Base-by-base conservation (phyloP, 2,888 invertebrate genomes). In the Andrena praecox region DNA sequence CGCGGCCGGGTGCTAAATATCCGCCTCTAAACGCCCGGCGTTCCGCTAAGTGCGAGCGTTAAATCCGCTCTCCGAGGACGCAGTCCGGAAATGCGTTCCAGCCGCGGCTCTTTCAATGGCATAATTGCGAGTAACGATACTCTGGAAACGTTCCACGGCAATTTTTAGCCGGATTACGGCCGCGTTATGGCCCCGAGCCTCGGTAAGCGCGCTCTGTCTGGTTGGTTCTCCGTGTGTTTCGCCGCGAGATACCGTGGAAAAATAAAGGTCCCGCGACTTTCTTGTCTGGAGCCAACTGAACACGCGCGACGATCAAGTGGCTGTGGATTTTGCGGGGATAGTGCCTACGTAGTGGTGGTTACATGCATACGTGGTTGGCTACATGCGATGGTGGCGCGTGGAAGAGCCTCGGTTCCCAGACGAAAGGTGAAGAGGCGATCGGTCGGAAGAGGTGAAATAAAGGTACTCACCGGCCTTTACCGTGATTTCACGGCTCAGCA, bases 401-500 rank as follows among this genome's bases (percentile, higher is more conserved):
- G n/a, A 7, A n/a, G 31, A 56, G 29, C 42, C 20, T n/a, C 5
- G 12, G 29, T 2, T 33, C 63, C 62, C 42, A 35, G 33, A n/a
- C 16, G 52, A 42, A 24, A 8, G 50, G 20, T 29, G 12, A 33
- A 60, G 66, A 63, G 63, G 62, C 70, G 77, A 87, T 87, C 85
- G 87, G 77, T 67, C 56, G 81, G 82, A 84, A 85, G 76, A 42
- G 70, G 63, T 52, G 80, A 80, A 84, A 82, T 80, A 82, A 75
- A 85, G 72, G 72, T 73, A 94, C 96, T 96, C 95, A 99, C 99
- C 98, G 91, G 98, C 98, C 94, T 97, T 97, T 78, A 98, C 97
- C 92, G 97, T 97, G 89, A 98, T 97, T 93, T 97, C 97, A 89
- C 97, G 96, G 90, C 98, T 98, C 89, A 98, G 95, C 69, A 98